Base-by-base conservation (phyloP, 2,113 vertebrate species). In the Poeciliopsis turrubarensis region DNA sequence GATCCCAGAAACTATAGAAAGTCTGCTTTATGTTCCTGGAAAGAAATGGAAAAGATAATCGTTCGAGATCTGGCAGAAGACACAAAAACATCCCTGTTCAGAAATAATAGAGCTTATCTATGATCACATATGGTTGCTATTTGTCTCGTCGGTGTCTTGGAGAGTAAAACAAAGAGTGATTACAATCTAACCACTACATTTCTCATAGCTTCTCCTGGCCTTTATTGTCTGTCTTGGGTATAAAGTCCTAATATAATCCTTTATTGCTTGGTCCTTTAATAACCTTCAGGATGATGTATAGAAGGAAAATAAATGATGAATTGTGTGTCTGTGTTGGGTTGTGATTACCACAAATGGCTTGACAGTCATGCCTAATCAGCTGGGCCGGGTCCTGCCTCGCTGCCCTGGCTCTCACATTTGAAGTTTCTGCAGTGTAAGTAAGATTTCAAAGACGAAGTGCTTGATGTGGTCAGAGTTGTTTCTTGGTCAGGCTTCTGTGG, bases 301-400 rank as follows among this genome's bases (percentile, higher is more conserved):
- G 51, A n/a, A 11, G 8, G 22, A 7, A 57, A 9, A 57, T 57
- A 57, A 57, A 57, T 57, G 9, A n/a, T 57, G 51, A 57, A 10
- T 57, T n/a, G 7, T 57, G 3, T 57, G n/a, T 57, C 15, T 32
- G 62, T 64, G 19, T 64, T 61, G 64, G 84, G 70, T 77, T 87
- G 74, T 71, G 74, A 79, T 84, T 79, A 78, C 64, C 10, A 0
- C 57, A 75, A 69, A 82, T 47, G 75, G 82, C 73, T 72, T 78
- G 57, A 75, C 68, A 61, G 80, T 73, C 73, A 68, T 65, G 79
- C 29, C 26, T 71, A 72, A 80, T 85, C 75, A 57, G 51, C n/a
- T 57, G 10, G 22, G 8, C 51, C 10, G 25, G 1, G 9, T 57
- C 25, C 17, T 64, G 29, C 19, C 15, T 34, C 37, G 11, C 32